These are phyloP conservation scores for Osmoderma eremita DNA, from an alignment of 2,888 invertebrate genomes.

Conservation along the genomic window DNA sequence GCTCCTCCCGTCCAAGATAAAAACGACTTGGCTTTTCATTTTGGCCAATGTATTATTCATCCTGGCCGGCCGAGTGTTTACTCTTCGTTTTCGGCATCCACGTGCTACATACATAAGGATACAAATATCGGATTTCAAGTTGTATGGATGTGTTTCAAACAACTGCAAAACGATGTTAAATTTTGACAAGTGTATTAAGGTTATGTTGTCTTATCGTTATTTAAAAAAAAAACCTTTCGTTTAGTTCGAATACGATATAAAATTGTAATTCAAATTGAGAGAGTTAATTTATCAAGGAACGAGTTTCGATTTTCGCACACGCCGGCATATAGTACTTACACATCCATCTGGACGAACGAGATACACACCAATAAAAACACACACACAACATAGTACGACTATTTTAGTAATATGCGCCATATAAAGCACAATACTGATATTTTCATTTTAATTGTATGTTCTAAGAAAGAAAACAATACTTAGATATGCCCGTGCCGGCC, in stretches of 20 bases:
- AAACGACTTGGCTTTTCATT: constrained; percentile 56
- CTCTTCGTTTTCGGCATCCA: constrained; percentile 18
- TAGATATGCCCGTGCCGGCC: constrained; percentile 49
- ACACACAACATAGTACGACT: constrained; percentile 47
- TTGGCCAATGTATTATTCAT: constrained; percentile 57
- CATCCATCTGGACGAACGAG: constrained; percentile 43
- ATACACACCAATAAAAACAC: constrained; percentile 46
- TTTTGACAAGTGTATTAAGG: too few species aligned
- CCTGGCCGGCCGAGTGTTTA: constrained; percentile 44
- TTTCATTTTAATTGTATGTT: constrained; percentile 53
- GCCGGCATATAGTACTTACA: constrained; percentile 21
- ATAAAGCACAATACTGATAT: constrained; percentile 57
- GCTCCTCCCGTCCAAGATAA: constrained; percentile 48
- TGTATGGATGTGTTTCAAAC: too few species aligned
- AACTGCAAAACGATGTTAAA: too few species aligned
- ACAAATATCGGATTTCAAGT: too few species aligned
- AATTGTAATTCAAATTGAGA: constrained; percentile 21
- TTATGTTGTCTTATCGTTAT: too few species aligned
- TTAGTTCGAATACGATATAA: constrained; percentile 13
- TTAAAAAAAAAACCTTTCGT: too few species aligned
- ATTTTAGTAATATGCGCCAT: constrained; percentile 55
- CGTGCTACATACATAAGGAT: too few species aligned
- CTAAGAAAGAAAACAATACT: constrained; percentile 53
- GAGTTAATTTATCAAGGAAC: constrained; percentile 10
- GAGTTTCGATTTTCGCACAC: constrained; percentile 25